Percentiles rank a stretch among this genome's conserved stretches.
These are phyloP conservation scores for Gobio occitaniae DNA, from an alignment of 2,797 vertebrate species.

Conservation along the genomic window DNA sequence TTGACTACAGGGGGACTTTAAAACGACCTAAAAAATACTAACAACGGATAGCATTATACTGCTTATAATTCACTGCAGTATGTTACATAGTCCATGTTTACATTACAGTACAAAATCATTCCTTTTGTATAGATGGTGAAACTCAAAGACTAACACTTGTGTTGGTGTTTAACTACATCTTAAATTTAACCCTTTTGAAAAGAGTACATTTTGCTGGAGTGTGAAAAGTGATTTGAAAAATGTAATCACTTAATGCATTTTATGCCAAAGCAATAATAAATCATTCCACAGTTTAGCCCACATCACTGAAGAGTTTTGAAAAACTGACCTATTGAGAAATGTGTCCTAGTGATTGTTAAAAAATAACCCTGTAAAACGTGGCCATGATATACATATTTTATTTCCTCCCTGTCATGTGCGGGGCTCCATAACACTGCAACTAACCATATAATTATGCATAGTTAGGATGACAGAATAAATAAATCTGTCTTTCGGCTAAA, in stretches of 20 bases:
- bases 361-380: too few species aligned
- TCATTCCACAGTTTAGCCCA: too few species aligned
- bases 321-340: too few species aligned
- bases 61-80: background rate
- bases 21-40: background rate
- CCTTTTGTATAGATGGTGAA: background rate
- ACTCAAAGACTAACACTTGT: background rate
- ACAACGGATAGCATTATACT: background rate
- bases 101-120: background rate
- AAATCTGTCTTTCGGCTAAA: too few species aligned
- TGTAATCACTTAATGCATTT: too few species aligned
- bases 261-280: too few species aligned
- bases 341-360: too few species aligned
- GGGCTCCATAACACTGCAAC: background rate
- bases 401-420: background rate
- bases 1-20: background rate
- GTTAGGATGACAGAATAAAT: background rate
- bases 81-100: background rate
- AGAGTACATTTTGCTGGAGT: too few species aligned
- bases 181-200: too few species aligned
- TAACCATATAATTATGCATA: background rate
- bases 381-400: background rate
- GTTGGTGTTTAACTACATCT: background rate
- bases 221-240: too few species aligned
- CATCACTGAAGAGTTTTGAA: too few species aligned